Conservation (phyloP, 2,113 vertebrate genomes). For the Paracanthobrama guichenoti region DNA sequence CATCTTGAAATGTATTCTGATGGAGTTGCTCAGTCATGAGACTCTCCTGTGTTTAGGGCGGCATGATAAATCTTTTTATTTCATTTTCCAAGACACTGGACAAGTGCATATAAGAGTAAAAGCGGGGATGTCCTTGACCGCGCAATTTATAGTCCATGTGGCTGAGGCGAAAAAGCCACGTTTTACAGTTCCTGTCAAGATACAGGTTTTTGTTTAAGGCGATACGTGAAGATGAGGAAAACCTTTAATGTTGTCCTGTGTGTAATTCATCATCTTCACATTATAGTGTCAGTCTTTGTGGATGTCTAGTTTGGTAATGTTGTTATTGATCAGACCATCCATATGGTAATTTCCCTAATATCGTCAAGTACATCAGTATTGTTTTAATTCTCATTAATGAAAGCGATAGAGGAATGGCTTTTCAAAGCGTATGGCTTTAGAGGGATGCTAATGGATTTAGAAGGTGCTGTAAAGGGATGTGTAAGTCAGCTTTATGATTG, state of each 20-base stretch:
- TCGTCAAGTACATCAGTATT: conserved; percentile 55
- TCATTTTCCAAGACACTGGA: conserved; percentile 78
- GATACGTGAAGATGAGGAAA: conserved; percentile 21
- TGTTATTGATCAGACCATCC: conserved; percentile 68
- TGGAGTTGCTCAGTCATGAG: conserved; percentile 56
- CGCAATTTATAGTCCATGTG: conserved; percentile 71
- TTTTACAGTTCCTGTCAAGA: conserved; percentile 41
- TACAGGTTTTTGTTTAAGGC: conserved; percentile 45
- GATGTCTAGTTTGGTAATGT: conserved; percentile 54
- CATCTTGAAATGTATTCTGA: conserved; percentile 60
- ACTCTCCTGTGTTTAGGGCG: conserved; percentile 60
- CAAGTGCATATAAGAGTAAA: conserved; percentile 76
- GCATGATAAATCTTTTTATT: conserved; percentile 78
- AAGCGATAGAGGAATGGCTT: conserved; percentile 60
- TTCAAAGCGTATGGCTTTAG: conserved; percentile 57
- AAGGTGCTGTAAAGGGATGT: conserved; percentile 59
- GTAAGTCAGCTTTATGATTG: conserved; percentile 77
- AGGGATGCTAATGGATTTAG: conserved; percentile 56
- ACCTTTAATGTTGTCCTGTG: conserved; percentile 61
- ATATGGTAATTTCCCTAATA: conserved; percentile 55
- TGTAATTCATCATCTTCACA: conserved; percentile 69
- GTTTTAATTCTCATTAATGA: conserved; percentile 70
- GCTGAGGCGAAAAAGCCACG: conserved; percentile 45
- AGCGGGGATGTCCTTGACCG: conserved; percentile 72
- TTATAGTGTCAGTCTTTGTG: conserved; percentile 44